A percentile compares a stretch with the other conserved stretches of the same genome.
These are phyloP conservation scores for Agrypnus murinus DNA, from an alignment of 2,888 invertebrate genomes.

Conservation along the genomic window DNA sequence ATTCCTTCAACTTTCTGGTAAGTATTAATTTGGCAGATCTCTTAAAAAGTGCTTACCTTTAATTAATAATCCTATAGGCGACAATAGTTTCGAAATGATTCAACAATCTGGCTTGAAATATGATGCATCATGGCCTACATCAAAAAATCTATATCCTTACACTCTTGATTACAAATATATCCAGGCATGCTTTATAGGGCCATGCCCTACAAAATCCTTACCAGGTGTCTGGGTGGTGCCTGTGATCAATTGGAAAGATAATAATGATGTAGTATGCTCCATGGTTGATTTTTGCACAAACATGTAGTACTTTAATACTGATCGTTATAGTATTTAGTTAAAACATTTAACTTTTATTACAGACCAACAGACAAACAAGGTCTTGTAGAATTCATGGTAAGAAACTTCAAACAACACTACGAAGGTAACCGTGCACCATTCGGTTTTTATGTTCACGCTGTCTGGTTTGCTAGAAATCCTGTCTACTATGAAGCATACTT, in stretches of 20 bases:
- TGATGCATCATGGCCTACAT: conserved; percentile 77
- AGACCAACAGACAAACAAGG: conserved; percentile 71
- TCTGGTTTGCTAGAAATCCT: conserved; percentile 74
- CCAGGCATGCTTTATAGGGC: conserved; percentile 74
- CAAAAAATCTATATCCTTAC: conserved; percentile 76
- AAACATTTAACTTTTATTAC: neutral
- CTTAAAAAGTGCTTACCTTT: neutral
- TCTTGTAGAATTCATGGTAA: conserved; percentile 75
- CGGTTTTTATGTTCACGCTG: conserved; percentile 79
- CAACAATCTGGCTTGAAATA: conserved; percentile 72
- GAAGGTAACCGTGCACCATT: conserved; percentile 78
- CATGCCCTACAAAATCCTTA: conserved; percentile 72
- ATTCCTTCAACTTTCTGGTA: conserved; percentile 75
- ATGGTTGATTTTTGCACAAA: conserved; percentile 75
- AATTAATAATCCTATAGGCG: conserved; percentile 58
- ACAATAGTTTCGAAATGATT: conserved; percentile 73
- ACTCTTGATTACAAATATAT: conserved; percentile 74
- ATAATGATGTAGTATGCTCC: conserved; percentile 71
- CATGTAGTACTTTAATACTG: no score
- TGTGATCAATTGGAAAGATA: conserved; percentile 74
- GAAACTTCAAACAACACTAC: conserved; percentile 77
- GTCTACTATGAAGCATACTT: conserved; percentile 72
- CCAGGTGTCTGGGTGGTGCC: conserved; percentile 78
- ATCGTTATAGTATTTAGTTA: no score
- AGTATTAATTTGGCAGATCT: conserved; percentile 10